Evolutionary conservation across 2,888 invertebrate genomes (phyloP).

Genomic region (Melikaiella ostensackeni): DNA sequence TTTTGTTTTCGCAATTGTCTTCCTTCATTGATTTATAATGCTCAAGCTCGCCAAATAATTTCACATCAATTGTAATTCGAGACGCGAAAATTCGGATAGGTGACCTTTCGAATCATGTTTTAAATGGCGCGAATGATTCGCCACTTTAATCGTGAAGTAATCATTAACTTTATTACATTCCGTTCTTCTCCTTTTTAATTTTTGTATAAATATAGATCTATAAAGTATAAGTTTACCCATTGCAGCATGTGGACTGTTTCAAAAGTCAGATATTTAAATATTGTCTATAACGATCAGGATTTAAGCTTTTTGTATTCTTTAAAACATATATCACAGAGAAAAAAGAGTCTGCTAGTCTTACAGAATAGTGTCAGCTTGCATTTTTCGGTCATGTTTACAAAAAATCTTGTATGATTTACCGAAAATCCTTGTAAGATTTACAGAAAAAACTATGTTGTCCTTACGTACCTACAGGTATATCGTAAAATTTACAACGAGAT

Average conservation of each 20-base stretch:
- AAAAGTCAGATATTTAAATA: not conserved
- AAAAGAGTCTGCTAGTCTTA: no score
- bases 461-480: no score
- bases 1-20: no score
- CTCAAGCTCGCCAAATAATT: not conserved
- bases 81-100: not conserved
- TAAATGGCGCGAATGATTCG: not conserved
- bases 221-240: not conserved
- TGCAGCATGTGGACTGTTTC: no score
- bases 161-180: not conserved
- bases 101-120: not conserved
- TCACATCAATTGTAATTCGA: not conserved
- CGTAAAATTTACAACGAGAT: no score
- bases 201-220: not conserved
- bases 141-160: not conserved
- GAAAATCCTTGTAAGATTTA: no score
- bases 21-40: not conserved
- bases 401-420: no score
- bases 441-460: no score
- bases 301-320: no score
- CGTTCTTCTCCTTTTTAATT: not conserved
- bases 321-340: no score
- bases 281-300: not conserved
- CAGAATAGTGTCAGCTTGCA: no score
- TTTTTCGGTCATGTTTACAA: no score